phyloP scores from a whole-genome alignment of 2,113 vertebrate genomes.

The Nycticorax nycticorax region DNA sequence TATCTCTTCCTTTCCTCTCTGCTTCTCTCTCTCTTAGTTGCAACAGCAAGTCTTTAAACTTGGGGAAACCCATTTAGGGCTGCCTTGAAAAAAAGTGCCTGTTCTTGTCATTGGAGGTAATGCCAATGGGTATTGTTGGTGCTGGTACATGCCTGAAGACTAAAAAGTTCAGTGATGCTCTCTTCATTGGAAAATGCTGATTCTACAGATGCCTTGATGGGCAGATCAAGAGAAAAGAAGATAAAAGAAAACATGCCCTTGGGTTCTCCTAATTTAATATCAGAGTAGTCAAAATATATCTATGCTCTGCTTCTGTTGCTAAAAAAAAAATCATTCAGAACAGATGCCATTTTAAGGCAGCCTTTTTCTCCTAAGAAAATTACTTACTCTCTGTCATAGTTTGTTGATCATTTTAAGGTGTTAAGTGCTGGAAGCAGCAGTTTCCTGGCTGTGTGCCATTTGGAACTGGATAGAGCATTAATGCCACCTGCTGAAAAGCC shows the following conservation, averaged over 20 bases:
- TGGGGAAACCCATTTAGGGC: neutral
- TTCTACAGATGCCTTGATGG: neutral
- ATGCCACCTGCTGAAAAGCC: slow-evolving; percentile 65
- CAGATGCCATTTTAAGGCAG: slow-evolving; percentile 9
- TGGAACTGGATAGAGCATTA: slow-evolving; percentile 5
- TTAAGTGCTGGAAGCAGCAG: neutral
- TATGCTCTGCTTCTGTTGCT: slow-evolving; percentile 39
- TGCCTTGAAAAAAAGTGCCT: neutral
- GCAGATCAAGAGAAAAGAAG: neutral
- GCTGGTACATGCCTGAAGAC: neutral
- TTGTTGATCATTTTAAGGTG: slow-evolving; percentile 53
- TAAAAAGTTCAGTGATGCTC: neutral
- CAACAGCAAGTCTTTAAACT: neutral
- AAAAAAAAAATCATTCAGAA: slow-evolving; percentile 8
- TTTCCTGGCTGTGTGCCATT: neutral
- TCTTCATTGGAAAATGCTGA: neutral
- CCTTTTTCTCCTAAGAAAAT: slow-evolving; percentile 41
- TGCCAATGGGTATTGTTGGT: neutral
- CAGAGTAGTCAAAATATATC: neutral
- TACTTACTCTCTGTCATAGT: neutral
- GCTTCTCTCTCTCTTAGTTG: neutral
- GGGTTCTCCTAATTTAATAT: slow-evolving; percentile 11
- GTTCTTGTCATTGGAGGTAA: neutral
- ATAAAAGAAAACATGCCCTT: neutral
- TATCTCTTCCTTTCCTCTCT: neutral